Base-by-base conservation (phyloP, 1,140 invertebrate species). In the Daktulosphaira vitifoliae region DNA sequence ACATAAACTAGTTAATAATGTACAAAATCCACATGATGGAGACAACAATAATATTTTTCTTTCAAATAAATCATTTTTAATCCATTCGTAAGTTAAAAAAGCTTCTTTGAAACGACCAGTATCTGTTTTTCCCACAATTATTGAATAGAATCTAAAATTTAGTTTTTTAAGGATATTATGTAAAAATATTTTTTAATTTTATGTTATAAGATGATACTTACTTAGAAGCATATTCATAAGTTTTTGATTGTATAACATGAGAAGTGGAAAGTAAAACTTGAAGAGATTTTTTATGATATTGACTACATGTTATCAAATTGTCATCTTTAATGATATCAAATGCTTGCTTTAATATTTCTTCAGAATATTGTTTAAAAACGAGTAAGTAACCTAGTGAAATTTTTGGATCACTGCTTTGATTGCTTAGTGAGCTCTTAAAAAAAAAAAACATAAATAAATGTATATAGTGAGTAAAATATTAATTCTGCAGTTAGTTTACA, bases 191-290 rank as follows among this genome's bases (percentile, higher is more conserved):
- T n/a, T 44, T 37, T 5, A 37, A 7, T 37, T 22, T 1, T 49
- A 15, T 46, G 11, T 8, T 26, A 5, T 3, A 13, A 50, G 15
- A 50, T 13, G n/a, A 4, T 59, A 46, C 38, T 39, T 33, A 62
- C 56, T 62, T 62, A 44, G 56, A 6, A 29, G 38, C n/a, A 1
- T 62, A 62, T 26, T 48, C 42, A 62, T 62, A 62, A 62, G 56
- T 62, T 15, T 48, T 62, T 29, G 56, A 62, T 20, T 62, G 56
- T 3, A 62, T 62, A 33, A 62, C 46, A 7, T 62, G 56, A 0
- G 56, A n/a, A n/a, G 56, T 62, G 2, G 56, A 46, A 4, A 62
- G 25, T 46, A 62, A 62, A 48, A 62, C 26, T 13, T 62, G 56
- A 13, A 62, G 1, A 1, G 56, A 62, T 8, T 46, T 25, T 22